These are phyloP conservation scores for Euwallacea similis DNA, from an alignment of 1,140 invertebrate species.

Conservation along the genomic window DNA sequence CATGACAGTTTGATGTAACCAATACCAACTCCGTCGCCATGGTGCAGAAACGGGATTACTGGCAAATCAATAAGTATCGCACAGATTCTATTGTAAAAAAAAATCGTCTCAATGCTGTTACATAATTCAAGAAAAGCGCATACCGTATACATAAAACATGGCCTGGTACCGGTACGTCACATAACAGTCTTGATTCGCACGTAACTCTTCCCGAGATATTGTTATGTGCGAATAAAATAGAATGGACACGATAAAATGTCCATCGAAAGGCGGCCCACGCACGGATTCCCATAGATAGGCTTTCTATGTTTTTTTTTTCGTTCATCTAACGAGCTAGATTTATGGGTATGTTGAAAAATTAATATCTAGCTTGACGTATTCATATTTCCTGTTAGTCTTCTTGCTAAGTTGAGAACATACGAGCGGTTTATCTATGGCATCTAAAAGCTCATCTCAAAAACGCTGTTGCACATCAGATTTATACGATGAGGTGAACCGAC, in stretches of 20 bases:
- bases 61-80: too few species aligned
- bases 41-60: too few species aligned
- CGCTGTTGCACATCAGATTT: too few species aligned
- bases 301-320: conserved; percentile 12
- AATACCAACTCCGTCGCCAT: too few species aligned
- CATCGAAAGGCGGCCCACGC: conserved; percentile 35
- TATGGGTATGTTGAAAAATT: conserved; percentile 23
- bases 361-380: not conserved
- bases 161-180: conserved; percentile 38
- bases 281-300: conserved; percentile 32
- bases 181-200: conserved; percentile 42
- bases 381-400: too few species aligned
- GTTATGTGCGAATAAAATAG: conserved; percentile 44
- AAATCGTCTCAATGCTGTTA: conserved; percentile 24
- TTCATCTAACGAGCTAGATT: conserved; percentile 24
- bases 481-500: too few species aligned
- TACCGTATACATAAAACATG: conserved; percentile 36
- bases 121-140: conserved; percentile 37
- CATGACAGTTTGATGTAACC: too few species aligned
- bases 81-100: conserved; percentile 1
- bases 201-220: conserved; percentile 47
- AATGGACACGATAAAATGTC: conserved; percentile 37
- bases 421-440: too few species aligned
- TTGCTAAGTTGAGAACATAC: too few species aligned
- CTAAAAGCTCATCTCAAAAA: too few species aligned